Conservation (phyloP, 1,140 invertebrate species). For the Aphelenchoides fujianensis region DNA sequence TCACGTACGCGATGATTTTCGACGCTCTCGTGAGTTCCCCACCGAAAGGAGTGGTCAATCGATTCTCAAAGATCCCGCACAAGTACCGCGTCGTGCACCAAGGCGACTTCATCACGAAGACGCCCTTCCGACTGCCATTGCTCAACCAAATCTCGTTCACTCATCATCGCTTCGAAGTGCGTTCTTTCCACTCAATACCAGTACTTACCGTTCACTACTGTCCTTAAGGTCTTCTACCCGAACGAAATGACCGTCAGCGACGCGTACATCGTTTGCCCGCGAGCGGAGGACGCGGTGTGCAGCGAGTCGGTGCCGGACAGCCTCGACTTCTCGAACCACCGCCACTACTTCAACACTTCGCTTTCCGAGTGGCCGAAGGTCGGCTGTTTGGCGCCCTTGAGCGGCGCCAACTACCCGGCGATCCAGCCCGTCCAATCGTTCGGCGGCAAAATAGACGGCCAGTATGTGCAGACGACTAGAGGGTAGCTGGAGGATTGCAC, state of each 20-base stretch:
- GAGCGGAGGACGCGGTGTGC: conserved; percentile 14
- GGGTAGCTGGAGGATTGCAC: too few species aligned
- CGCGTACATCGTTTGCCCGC: neutral
- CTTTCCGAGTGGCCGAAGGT: neutral
- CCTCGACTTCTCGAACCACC: neutral
- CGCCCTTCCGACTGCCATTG: conserved; percentile 28
- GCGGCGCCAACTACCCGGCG: too few species aligned
- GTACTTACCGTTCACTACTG: neutral
- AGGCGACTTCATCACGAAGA: conserved; percentile 38
- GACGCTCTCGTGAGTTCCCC: neutral
- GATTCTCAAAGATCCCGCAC: conserved; percentile 29
- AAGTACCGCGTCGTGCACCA: conserved; percentile 45
- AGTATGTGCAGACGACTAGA: too few species aligned
- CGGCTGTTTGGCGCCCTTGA: neutral
- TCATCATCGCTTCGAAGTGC: conserved; percentile 50
- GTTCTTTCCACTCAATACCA: neutral
- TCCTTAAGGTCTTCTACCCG: conserved; percentile 12
- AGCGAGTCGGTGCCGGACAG: neutral
- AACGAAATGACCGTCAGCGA: conserved; percentile 12
- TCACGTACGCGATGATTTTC: conserved; percentile 3
- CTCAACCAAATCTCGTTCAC: conserved; percentile 29
- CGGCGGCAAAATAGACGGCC: too few species aligned
- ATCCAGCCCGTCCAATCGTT: too few species aligned
- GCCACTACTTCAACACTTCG: conserved; percentile 1
- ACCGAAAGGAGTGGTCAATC: too few species aligned